Percentiles rank a stretch among this genome's conserved stretches.
Conservation (phyloP, 2,888 invertebrate genomes). For the Anthrax anthrax region DNA sequence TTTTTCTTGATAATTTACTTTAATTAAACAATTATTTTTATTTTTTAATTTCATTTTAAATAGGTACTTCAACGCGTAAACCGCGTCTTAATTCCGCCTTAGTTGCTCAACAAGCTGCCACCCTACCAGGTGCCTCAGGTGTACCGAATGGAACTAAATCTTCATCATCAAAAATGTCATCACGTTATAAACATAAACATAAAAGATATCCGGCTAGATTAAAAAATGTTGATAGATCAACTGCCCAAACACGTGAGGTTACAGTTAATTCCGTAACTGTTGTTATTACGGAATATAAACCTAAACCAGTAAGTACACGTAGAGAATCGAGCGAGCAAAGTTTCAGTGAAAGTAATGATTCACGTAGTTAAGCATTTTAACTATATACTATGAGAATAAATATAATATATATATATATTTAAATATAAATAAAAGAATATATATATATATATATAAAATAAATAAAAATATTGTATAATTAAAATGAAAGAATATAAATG, state of each 20-base stretch:
- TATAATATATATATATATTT: no score
- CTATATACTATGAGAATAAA: no score
- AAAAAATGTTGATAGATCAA: constrained; percentile 85
- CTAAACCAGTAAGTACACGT: constrained; percentile 41
- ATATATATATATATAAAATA: no score
- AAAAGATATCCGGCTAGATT: constrained; percentile 61
- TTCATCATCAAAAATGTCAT: constrained; percentile 31
- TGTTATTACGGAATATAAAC: constrained; percentile 90
- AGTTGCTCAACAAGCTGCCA: constrained; percentile 86
- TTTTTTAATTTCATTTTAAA: no score
- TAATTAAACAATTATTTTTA: no score
- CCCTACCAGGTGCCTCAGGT: constrained; percentile 44
- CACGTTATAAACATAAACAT: constrained; percentile 40
- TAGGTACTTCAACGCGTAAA: constrained; percentile 78
- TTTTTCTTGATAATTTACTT: no score
- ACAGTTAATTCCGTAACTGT: constrained; percentile 96
- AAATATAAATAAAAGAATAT: no score
- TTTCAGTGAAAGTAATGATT: constrained; percentile 36
- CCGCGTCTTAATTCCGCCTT: constrained; percentile 93
- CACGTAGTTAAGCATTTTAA: constrained; percentile 28
- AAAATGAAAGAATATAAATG: no score
- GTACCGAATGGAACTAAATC: constrained; percentile 36
- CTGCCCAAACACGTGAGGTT: constrained; percentile 85
- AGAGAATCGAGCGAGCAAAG: constrained; percentile 34
- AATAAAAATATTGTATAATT: no score